Base-by-base conservation (phyloP, 1,140 invertebrate species). In the Bicyclus anynana region DNA sequence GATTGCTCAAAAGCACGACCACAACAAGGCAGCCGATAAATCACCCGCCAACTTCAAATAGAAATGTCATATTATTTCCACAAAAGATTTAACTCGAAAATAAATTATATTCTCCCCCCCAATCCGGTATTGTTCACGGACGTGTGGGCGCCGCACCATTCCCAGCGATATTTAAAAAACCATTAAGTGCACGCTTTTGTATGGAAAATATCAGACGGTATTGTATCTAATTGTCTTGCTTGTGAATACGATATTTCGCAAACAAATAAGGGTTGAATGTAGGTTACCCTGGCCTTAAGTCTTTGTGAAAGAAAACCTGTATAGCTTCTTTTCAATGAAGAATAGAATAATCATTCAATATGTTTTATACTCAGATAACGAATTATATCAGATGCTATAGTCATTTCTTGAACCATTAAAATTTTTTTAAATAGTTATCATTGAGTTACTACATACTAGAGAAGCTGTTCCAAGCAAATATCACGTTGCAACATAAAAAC, bases 51-150 rank as follows among this genome's bases (percentile, higher is more conserved):
- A 85, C 82, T 84, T 84, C 80, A 85, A 87, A 88, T 86, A 88
- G 85, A 87, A 88, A 85, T 79, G 84, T 87, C 85, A 87, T 87
- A 87, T 88, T 88, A 88, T 87, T 85, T 80, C 80, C 84, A 87
- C 85, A 87, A 87, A 88, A 88, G 85, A 88, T 88, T 88, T 87
- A 88, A 87, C 84, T 85, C 65, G 77, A 84, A 88, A 87, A 88
- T 88, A 88, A 88, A 88, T 88, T 88, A 84, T 84, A 72, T 79
- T 87, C 81, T 33, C 12, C 78, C 82, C 83, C 84, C 81, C 73
- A 74, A 78, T 76, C 65, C 72, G 73, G 75, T 64, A 81, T 88
- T 88, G 83, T 88, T 84, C 83, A 72, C 53, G 67, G 77, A 86
- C 79, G 83, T 85, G 83, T 86, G 85, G 85, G 84, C 82, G 77